Evolutionary conservation across 2,797 vertebrate genomes (phyloP).

Genomic region (Podarcis siculus): DNA sequence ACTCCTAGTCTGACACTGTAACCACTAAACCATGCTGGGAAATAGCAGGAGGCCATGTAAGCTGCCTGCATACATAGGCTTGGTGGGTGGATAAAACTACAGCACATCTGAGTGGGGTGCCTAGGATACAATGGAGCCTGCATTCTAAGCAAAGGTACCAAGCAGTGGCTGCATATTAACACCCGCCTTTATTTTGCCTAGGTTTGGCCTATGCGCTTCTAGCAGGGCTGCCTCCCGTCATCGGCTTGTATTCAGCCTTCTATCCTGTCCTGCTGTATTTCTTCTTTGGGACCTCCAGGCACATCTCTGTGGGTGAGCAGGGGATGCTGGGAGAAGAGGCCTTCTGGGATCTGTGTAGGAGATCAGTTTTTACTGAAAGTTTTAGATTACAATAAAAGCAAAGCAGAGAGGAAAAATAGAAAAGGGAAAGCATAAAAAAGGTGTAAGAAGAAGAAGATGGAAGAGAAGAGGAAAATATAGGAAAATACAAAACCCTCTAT

Average conservation of each 20-base stretch:
- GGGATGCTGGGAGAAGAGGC: background rate
- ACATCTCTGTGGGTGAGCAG: conserved; percentile 87
- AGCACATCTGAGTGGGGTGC: background rate
- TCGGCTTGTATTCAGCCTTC: conserved; percentile 93
- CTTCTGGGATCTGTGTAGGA: background rate
- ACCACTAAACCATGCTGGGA: too few relatives aligned
- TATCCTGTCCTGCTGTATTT: conserved; percentile 93
- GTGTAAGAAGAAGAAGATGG: too few relatives aligned
- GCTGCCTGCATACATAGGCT: background rate
- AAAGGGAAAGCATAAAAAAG: too few relatives aligned
- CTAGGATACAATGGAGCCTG: background rate
- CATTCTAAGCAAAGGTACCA: background rate
- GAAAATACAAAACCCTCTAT: too few relatives aligned
- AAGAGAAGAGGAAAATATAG: too few relatives aligned
- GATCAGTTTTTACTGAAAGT: too few relatives aligned
- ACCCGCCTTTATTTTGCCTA: conserved; percentile 57
- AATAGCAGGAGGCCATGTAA: background rate
- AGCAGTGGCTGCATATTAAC: background rate
- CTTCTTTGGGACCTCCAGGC: conserved; percentile 94
- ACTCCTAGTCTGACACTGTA: too few relatives aligned
- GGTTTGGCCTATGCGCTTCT: conserved; percentile 94
- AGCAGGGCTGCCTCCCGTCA: conserved; percentile 92
- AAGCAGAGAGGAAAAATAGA: too few relatives aligned
- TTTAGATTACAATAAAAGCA: too few relatives aligned
- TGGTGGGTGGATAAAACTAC: background rate